phyloP scores from a whole-genome alignment of 1,140 invertebrate species.

The Platorchestia sp. region DNA sequence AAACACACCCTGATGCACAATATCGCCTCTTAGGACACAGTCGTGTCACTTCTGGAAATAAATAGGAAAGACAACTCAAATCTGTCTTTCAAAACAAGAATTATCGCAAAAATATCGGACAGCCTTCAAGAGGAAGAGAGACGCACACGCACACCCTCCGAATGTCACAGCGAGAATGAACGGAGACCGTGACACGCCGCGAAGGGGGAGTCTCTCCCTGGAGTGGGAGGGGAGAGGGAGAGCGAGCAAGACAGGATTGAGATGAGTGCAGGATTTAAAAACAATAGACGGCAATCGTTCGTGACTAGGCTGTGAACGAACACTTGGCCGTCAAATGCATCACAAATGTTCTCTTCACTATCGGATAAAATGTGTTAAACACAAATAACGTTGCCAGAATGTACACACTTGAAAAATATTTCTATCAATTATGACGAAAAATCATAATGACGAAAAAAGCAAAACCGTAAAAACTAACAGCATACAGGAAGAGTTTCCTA shows the following conservation, averaged over 20 bases:
- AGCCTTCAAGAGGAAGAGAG: not conserved
- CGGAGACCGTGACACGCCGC: not conserved
- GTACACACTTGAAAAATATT: no score
- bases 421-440: no score
- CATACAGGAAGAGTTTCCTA: no score
- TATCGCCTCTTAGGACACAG: not conserved
- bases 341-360: no score
- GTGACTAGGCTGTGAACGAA: no score
- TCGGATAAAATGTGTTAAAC: no score
- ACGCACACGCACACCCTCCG: not conserved
- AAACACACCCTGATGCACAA: not conserved
- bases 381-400: no score
- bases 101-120: not conserved
- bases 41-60: not conserved
- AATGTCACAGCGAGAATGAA: not conserved
- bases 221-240: no score
- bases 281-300: not conserved
- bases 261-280: not conserved
- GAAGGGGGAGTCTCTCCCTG: not conserved
- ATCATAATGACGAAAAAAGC: no score
- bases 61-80: not conserved
- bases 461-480: no score
- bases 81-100: not conserved
- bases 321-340: no score
- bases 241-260: not conserved